Evolutionary conservation across 2,888 invertebrate species (phyloP), one percentile per base, ranked within the genome.

Genomic region (Eupithecia centaureata): DNA sequence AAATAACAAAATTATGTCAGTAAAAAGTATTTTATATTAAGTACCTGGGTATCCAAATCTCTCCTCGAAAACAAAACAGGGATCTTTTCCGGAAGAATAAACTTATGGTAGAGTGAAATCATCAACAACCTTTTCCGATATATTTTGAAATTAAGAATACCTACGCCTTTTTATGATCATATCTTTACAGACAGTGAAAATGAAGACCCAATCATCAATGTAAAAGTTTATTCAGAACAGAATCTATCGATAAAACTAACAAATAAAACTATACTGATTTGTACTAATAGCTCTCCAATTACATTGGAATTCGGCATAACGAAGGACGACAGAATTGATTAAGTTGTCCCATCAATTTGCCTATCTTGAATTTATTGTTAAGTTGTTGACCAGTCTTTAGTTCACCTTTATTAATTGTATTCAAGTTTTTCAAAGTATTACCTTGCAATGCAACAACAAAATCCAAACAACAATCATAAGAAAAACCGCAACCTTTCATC

Each of bases 221-320:
- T 47, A 47, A 22, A 22, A 47, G 47, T 42, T 42, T 1, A 47
- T 5, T 10, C 4, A 47, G 4, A 47, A 22, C 47, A 47, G 5
- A 56, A 18, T 56, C 18, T 28, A 7, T 30, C 32, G 5, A 7
- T 27, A 33, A n/a, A 15, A 54, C 56, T 35, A 18, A 32, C 22
- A 25, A 22, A 28, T 58, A 72, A 60, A 72, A 71, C 69, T 62
- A 65, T 66, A 66, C 67, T 63, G 72, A 71, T 73, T 76, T 72
- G 73, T 72, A 76, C 76, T 81, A 82, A 81, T 79, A 78, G 73
- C 76, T 83, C 77, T 75, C 77, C 80, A 80, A 83, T 82, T 82
- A 82, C 76, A 77, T 77, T 75, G 79, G 82, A 79, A 82, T 81
- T 80, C 77, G 68, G 76, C 73, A 77, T 76, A 67, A 73, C 71